Conservation (phyloP, 2,113 vertebrate species). For the Naja naja region DNA sequence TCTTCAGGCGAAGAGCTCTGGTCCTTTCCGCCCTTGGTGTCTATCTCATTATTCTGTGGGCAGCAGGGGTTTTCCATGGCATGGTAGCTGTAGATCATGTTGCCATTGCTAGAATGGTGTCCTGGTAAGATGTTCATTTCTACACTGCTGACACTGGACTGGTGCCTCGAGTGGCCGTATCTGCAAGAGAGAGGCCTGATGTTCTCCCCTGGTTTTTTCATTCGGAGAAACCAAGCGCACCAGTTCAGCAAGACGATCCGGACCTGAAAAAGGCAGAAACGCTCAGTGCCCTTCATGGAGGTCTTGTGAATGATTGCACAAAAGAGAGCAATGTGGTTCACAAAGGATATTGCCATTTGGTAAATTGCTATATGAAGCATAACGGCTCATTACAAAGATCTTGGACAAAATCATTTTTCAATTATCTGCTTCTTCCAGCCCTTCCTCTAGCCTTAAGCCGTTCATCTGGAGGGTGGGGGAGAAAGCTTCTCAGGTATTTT, state of each 20-base stretch:
- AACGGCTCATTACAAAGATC: background rate
- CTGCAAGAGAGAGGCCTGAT: constrained; percentile 71
- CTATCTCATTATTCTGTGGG: constrained; percentile 70
- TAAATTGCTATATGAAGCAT: background rate
- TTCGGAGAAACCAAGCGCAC: constrained; percentile 88
- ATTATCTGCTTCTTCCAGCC: background rate
- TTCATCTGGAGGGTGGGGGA: fast-evolving
- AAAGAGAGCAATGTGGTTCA: background rate
- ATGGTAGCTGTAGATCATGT: constrained; percentile 76
- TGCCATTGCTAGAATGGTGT: constrained; percentile 76
- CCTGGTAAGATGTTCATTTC: constrained; percentile 75
- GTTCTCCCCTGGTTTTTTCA: constrained; percentile 86
- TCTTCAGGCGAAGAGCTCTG: constrained; percentile 62
- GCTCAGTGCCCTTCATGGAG: background rate
- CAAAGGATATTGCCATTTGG: background rate
- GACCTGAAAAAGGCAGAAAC: constrained; percentile 44
- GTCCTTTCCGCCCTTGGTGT: constrained; percentile 61
- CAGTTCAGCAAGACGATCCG: constrained; percentile 82
- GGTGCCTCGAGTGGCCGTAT: constrained; percentile 69
- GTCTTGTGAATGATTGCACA: background rate
- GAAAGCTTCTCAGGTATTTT: background rate
- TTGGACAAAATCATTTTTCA: background rate
- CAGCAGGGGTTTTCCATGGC: constrained; percentile 72
- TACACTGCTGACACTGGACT: constrained; percentile 73
- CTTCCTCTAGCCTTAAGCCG: background rate